Evolutionary conservation across 2,888 invertebrate genomes (phyloP).

Genomic region (Himalopsyche japonica): DNA sequence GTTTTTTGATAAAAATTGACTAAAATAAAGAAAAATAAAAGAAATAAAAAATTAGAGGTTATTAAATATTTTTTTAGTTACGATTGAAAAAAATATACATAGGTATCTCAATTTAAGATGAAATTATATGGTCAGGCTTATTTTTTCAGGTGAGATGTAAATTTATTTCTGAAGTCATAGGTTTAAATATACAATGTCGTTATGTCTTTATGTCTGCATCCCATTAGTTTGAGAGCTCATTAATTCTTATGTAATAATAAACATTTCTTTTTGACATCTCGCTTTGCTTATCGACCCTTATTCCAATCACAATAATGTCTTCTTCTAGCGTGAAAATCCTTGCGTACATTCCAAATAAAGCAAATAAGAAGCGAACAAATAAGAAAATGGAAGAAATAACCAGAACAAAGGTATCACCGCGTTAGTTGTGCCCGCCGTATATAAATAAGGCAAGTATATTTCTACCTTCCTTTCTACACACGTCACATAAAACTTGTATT

Average conservation of each 20-base stretch:
- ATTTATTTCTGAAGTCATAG: too few species aligned
- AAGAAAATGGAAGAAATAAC: slow-evolving; percentile 20
- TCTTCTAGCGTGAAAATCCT: not conserved
- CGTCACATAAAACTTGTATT: slow-evolving; percentile 31
- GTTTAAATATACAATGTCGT: too few species aligned
- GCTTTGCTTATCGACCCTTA: not conserved
- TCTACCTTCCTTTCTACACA: slow-evolving; percentile 2
- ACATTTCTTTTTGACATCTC: not conserved
- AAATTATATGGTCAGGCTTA: too few species aligned
- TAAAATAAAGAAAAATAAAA: too few species aligned
- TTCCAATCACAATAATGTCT: slow-evolving; percentile 11
- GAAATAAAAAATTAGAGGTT: too few species aligned
- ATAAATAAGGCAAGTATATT: slow-evolving; percentile 10
- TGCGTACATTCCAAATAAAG: slow-evolving; percentile 14
- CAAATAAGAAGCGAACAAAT: slow-evolving; percentile 13
- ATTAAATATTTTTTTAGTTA: too few species aligned
- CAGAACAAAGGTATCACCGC: slow-evolving; percentile 23
- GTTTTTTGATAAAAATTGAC: too few species aligned
- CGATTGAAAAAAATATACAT: too few species aligned
- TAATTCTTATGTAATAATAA: not conserved
- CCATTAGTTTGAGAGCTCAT: not conserved
- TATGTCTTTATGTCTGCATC: too few species aligned
- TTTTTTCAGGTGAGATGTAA: too few species aligned
- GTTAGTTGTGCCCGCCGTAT: slow-evolving; percentile 19
- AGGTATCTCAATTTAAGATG: too few species aligned